Percentiles rank a stretch among this genome's conserved stretches.
Evolutionary conservation across 2,888 invertebrate species (phyloP).

Genomic region (Amiota communis): DNA sequence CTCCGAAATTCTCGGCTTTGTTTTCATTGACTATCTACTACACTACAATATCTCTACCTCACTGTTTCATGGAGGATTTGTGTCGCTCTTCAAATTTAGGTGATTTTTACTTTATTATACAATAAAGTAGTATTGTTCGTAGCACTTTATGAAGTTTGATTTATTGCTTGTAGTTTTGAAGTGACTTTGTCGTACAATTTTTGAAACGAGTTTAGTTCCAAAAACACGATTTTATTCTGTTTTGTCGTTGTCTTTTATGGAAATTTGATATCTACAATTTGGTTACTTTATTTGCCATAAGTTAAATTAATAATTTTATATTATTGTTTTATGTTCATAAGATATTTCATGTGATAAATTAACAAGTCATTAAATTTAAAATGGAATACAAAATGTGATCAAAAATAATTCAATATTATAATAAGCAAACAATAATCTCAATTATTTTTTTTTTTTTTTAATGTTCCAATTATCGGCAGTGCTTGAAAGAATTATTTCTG

Average conservation of each 20-base stretch:
- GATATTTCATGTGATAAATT: constrained; percentile 22
- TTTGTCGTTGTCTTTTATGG: neutral
- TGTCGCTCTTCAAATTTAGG: constrained; percentile 3
- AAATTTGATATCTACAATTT: too few relatives aligned
- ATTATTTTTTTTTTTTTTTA: too few relatives aligned
- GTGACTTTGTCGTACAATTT: constrained; percentile 58
- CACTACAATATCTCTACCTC: too few relatives aligned
- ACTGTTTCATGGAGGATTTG: constrained; percentile 4
- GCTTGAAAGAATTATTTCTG: too few relatives aligned
- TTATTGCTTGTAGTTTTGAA: constrained; percentile 59
- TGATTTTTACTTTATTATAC: neutral
- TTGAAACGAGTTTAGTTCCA: constrained; percentile 43
- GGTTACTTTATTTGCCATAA: constrained; percentile 31
- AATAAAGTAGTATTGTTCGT: neutral
- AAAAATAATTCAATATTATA: too few relatives aligned
- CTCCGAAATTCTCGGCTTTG: constrained; percentile 43
- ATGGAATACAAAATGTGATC: neutral
- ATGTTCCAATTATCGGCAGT: too few relatives aligned
- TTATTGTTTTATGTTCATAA: too few relatives aligned
- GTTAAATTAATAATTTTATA: constrained; percentile 59
- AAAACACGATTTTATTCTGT: neutral
- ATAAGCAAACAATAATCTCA: too few relatives aligned
- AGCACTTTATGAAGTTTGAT: constrained; percentile 44
- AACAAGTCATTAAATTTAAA: constrained; percentile 14
- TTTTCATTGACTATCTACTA: neutral